A percentile compares a stretch with the other conserved stretches of the same genome.
phyloP scores from a whole-genome alignment of 2,888 invertebrate species.

The Psylliodes chrysocephalus region DNA sequence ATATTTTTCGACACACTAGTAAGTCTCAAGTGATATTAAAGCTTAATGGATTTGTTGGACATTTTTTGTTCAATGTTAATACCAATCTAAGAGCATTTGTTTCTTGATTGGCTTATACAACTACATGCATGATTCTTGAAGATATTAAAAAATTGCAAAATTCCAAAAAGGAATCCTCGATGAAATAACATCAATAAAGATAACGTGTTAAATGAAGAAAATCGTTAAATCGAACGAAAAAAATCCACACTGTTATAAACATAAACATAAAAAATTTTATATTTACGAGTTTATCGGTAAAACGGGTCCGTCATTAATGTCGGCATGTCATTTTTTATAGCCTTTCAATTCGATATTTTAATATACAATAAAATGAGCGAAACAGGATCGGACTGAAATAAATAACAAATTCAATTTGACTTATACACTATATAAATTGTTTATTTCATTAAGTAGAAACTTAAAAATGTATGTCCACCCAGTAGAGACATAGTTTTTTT shows the following conservation, averaged over 20 bases:
- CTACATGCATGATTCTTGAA: too few relatives aligned
- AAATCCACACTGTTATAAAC: conserved; percentile 40
- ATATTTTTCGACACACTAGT: too few relatives aligned
- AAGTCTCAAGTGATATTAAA: too few relatives aligned
- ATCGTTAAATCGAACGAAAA: conserved; percentile 29
- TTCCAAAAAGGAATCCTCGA: conserved; percentile 9
- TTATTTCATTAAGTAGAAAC: too few relatives aligned
- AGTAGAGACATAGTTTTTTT: too few relatives aligned
- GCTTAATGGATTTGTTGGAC: too few relatives aligned
- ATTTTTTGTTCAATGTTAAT: too few relatives aligned
- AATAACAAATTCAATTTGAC: neutral
- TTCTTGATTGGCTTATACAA: too few relatives aligned
- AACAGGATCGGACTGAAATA: conserved; percentile 12
- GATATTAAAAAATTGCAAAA: neutral
- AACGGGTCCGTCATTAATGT: conserved; percentile 55
- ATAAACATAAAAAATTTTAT: conserved; percentile 39
- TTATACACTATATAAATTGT: too few relatives aligned
- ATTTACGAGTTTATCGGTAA: conserved; percentile 39
- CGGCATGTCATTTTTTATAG: conserved; percentile 58
- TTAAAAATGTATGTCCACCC: too few relatives aligned
- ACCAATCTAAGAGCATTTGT: too few relatives aligned
- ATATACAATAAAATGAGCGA: conserved; percentile 60
- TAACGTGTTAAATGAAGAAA: conserved; percentile 37
- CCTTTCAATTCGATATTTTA: conserved; percentile 59
- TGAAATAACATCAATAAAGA: conserved; percentile 33